phyloP scores from a whole-genome alignment of 2,888 invertebrate genomes.

The Julus scanicus region DNA sequence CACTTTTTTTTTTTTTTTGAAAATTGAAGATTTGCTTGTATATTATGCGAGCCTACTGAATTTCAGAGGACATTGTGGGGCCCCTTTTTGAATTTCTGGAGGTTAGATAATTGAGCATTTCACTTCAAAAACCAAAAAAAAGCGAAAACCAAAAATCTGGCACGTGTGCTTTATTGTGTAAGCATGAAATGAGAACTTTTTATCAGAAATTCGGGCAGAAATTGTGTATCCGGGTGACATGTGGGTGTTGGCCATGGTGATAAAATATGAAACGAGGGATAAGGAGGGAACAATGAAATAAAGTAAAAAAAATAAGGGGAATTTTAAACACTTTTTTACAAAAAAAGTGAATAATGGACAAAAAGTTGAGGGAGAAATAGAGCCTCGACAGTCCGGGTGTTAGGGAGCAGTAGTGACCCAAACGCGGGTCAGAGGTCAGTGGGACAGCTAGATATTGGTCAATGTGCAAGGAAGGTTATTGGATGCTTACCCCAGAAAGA shows the following conservation, averaged over 20 bases:
- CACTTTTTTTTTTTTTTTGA: not conserved
- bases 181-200: not conserved
- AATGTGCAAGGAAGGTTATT: slow-evolving; percentile 27
- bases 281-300: slow-evolving; percentile 3
- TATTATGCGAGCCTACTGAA: slow-evolving; percentile 1
- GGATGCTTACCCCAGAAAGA: not conserved
- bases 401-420: slow-evolving; percentile 21
- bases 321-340: slow-evolving; percentile 17
- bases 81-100: slow-evolving; percentile 10
- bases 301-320: slow-evolving; percentile 9
- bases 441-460: slow-evolving; percentile 32
- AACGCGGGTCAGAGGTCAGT: slow-evolving; percentile 14
- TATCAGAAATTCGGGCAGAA: slow-evolving; percentile 1
- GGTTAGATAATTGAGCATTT: slow-evolving; percentile 33
- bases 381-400: not conserved
- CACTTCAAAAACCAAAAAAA: not conserved
- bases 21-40: not conserved
- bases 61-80: not conserved
- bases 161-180: slow-evolving; percentile 25
- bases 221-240: not conserved
- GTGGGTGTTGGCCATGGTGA: slow-evolving; percentile 26
- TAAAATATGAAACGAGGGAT: slow-evolving; percentile 21
- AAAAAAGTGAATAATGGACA: slow-evolving; percentile 4
- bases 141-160: slow-evolving; percentile 7
- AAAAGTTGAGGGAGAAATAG: not conserved